Evolutionary conservation across 2,797 vertebrate species (phyloP).

Genomic region (Buceros bicornis): DNA sequence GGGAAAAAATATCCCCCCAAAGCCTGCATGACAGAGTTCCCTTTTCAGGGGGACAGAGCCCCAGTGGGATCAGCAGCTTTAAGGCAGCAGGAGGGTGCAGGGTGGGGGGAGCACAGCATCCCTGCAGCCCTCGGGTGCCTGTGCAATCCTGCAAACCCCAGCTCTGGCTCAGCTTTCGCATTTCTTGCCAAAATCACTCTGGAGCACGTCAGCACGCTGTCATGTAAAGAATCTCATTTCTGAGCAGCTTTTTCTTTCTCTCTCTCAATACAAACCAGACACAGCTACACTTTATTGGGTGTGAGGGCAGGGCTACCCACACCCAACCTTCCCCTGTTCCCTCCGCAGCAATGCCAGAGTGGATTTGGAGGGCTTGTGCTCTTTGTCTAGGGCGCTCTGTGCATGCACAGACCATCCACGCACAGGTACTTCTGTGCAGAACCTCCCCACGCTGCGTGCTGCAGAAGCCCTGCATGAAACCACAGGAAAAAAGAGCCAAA

Average conservation of each 20-base stretch:
- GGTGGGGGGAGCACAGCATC: neutral
- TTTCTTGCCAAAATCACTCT: slow-evolving; percentile 53
- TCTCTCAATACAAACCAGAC: slow-evolving; percentile 51
- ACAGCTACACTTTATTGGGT: neutral
- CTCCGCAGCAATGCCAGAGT: accelerated
- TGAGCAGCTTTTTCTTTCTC: slow-evolving; percentile 11
- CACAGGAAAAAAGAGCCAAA: neutral
- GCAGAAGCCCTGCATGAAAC: neutral
- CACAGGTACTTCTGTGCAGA: accelerated
- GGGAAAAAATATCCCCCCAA: neutral
- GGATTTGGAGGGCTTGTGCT: neutral
- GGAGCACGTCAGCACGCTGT: slow-evolving; percentile 47
- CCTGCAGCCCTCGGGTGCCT: neutral
- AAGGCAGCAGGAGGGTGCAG: neutral
- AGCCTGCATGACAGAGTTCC: neutral
- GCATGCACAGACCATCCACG: accelerated
- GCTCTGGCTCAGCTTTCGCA: neutral
- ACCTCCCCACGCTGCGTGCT: accelerated
- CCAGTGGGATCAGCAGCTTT: neutral
- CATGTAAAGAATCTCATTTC: slow-evolving; percentile 46
- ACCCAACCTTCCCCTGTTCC: neutral
- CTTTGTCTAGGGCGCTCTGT: neutral
- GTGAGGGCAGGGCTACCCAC: slow-evolving; percentile 46
- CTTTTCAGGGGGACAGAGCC: neutral
- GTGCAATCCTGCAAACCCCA: neutral